Percentiles rank a stretch among this genome's conserved stretches.
phyloP scores from a whole-genome alignment of 2,797 vertebrate genomes.

The Amblyopsis hoosieri region DNA sequence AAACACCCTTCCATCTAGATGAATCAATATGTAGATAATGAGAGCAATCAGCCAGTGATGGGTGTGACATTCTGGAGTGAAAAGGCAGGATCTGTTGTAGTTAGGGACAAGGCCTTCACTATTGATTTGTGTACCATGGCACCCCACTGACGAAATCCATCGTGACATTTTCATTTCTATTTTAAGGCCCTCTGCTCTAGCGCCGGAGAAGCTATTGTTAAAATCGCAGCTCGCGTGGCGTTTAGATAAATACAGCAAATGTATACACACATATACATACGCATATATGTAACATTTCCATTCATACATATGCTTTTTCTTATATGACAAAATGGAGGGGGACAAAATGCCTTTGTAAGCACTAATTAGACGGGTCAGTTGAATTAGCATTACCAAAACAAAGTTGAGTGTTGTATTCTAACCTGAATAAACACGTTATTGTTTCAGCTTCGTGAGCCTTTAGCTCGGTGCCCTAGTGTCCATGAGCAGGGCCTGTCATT shows the following conservation, averaged over 20 bases:
- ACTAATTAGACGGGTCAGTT: neutral
- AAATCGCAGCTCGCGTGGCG: constrained; percentile 15
- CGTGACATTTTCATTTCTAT: constrained; percentile 78
- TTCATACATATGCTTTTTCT: neutral
- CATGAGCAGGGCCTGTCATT: constrained; percentile 20
- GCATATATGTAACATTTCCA: neutral
- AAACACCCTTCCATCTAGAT: constrained; percentile 62
- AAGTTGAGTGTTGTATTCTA: constrained; percentile 12
- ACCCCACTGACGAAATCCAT: constrained; percentile 78
- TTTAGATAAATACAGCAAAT: constrained; percentile 9
- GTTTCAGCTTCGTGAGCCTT: constrained; percentile 48
- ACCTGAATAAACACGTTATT: constrained; percentile 11
- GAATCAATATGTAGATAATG: constrained; percentile 81
- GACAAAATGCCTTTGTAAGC: neutral
- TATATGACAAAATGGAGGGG: neutral
- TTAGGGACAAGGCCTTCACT: constrained; percentile 64
- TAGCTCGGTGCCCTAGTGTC: constrained; percentile 52
- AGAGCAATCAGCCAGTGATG: constrained; percentile 76
- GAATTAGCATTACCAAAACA: neutral
- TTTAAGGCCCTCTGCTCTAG: constrained; percentile 50
- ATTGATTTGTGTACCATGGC: constrained; percentile 80
- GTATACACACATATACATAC: neutral
- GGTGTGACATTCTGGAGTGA: constrained; percentile 72
- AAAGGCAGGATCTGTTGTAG: constrained; percentile 66
- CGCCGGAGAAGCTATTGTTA: constrained; percentile 39